A percentile compares a stretch with the other conserved stretches of the same genome.
phyloP scores from a whole-genome alignment of 2,888 invertebrate genomes.

The Oegoconia quadripuncta region DNA sequence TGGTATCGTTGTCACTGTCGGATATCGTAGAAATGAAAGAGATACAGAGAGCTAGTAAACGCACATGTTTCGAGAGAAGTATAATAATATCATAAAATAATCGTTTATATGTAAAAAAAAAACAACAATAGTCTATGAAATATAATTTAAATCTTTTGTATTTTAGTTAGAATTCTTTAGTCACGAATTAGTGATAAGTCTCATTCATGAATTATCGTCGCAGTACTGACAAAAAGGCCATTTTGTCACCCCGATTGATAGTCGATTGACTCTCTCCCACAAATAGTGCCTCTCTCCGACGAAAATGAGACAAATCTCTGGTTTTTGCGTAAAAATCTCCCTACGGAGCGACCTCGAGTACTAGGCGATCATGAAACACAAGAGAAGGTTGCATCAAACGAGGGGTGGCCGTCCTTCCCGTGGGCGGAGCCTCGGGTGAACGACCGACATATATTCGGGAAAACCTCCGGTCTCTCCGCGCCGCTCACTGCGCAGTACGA shows the following conservation, averaged over 20 bases:
- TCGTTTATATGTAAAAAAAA: no score
- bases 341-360: constrained; percentile 48
- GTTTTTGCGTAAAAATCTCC: constrained; percentile 55
- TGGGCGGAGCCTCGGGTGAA: constrained; percentile 9
- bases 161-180: no score
- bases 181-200: not conserved
- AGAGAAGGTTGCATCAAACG: constrained; percentile 4
- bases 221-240: no score
- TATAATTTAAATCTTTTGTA: no score
- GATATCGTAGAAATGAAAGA: no score
- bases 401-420: constrained; percentile 11
- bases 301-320: constrained; percentile 20
- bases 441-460: constrained; percentile 11
- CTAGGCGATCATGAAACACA: constrained; percentile 33
- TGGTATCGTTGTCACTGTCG: no score
- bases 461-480: not conserved
- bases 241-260: not conserved
- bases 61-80: no score
- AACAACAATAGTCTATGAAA: not conserved
- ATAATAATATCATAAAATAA: no score
- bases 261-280: not conserved
- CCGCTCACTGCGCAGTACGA: constrained; percentile 3
- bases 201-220: no score
- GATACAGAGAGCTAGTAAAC: no score
- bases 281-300: not conserved